Evolutionary conservation across 2,888 invertebrate species (phyloP), one percentile per base, ranked within the genome.

Genomic region (Anorthoa munda): DNA sequence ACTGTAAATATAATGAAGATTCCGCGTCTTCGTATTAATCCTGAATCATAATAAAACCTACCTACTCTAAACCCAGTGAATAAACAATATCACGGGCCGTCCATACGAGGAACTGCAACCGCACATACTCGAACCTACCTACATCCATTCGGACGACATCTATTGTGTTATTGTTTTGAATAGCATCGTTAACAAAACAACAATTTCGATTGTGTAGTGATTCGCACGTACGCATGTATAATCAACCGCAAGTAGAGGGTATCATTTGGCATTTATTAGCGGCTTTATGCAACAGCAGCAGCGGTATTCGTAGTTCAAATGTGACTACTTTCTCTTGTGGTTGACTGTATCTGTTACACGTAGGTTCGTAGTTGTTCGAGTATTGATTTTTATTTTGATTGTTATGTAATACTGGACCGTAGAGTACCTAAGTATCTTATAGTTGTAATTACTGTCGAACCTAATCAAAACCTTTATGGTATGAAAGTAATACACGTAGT

Each of bases 111-210:
- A 18, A 45, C 4, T 26, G n/a, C n/a, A 48, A 66, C 63, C 55
- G 18, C 68, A 80, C 63, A 69, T 26, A 46, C 4, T n/a, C 21
- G 9, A 45, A 55, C 61, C 48, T 53, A 55, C 26, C n/a, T 58
- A 66, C 18, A 51, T 26, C 21, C 56, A 66, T 61, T 65, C 56
- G 15, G 26, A 65, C 48, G 39, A 1, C 17, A 51, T n/a, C 73
- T 55, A 77, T 81, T 77, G 77, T 77, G 55, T 73, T 81, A 81
- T 81, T 77, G 82, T 81, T 73, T 73, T 81, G 73, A 60, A 61
- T 73, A 73, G 61, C 81, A 69, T 66, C 18, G 11, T 17, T 63
- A 68, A 70, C 72, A 81, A 77, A 81, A 81, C 69, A 77, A 72
- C 64, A 31, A 59, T 64, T 64, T 66, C 60, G 60, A 59, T 72